Evolutionary conservation across 2,797 vertebrate species (phyloP).

Genomic region (Anabas testudineus): DNA sequence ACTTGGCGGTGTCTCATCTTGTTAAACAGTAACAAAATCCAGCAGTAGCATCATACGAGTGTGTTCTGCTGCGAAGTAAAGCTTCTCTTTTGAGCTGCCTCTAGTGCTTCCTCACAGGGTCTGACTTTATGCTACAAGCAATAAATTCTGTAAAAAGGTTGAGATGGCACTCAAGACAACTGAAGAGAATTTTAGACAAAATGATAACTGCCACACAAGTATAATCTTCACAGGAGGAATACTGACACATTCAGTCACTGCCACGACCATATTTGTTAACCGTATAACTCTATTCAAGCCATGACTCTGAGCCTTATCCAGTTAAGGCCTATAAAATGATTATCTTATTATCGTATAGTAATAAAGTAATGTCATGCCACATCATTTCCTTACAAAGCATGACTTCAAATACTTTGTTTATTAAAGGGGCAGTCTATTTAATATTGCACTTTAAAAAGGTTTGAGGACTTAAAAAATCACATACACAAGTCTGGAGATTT

Average conservation of each 20-base stretch:
- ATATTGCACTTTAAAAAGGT: not conserved
- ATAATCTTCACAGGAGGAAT: not conserved
- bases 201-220: not conserved
- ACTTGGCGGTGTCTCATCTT: slow-evolving; percentile 18
- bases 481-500: too few species aligned
- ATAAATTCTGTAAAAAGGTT: slow-evolving; percentile 26
- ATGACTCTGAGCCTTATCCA: not conserved
- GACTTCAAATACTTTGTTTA: not conserved
- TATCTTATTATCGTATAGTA: not conserved
- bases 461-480: not conserved
- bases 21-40: slow-evolving; percentile 35
- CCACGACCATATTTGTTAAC: not conserved
- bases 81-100: slow-evolving; percentile 25
- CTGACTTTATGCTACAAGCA: slow-evolving; percentile 22
- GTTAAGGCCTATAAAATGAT: slow-evolving; percentile 3
- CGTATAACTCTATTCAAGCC: not conserved
- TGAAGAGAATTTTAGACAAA: too few species aligned
- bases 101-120: slow-evolving; percentile 20
- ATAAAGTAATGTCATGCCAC: slow-evolving; percentile 1
- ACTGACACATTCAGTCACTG: slow-evolving; percentile 1
- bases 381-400: too few species aligned
- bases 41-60: slow-evolving; percentile 11
- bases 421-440: not conserved
- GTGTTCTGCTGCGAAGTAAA: slow-evolving; percentile 11
- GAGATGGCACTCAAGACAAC: slow-evolving; percentile 9